Evolutionary conservation across 1,140 invertebrate genomes (phyloP), one percentile per base, ranked within the genome.

Genomic region (Nymphalis io): DNA sequence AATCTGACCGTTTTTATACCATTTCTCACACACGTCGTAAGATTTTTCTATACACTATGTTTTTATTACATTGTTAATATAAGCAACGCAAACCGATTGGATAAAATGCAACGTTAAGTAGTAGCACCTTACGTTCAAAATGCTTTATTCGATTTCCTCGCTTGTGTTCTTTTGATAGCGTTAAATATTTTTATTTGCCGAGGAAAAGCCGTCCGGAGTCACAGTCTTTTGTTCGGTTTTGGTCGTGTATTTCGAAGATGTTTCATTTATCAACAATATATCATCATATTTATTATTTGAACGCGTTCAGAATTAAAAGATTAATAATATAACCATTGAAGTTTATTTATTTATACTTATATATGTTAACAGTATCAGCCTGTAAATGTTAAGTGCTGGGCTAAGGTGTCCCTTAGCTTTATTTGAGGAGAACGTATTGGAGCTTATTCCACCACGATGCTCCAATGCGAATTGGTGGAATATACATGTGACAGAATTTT

Each of bases 251-350:
- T 63, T 23, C 46, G 15, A 27, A 27, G 20, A 61, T 27, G 15
- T 48, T 61, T 48, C 60, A 48, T 61, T 48, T 27, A 48, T 61
- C 60, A 61, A 61, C 21, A 38, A 61, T 61, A 61, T 33, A 61
- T 48, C 40, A 39, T 48, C 46, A 61, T 18, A 18, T 61, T 61
- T 33, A 4, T 61, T 61, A 51, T 51, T 20, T 12, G 10, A 1
- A 12, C 8, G 6, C 12, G 11, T 51, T 20, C 6, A 51, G 46
- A 2, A 16, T 33, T 33, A 33, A 8, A 33, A 8, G 5, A n/a
- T n/a, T n/a, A n/a, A n/a, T n/a, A n/a, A n/a, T n/a, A n/a, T n/a
- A n/a, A n/a, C n/a, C n/a, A n/a, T n/a, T n/a, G n/a, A n/a, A n/a
- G n/a, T n/a, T n/a, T n/a, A n/a, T n/a, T n/a, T n/a, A n/a, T n/a